A percentile compares a stretch with the other conserved stretches of the same genome.
Conservation (phyloP, 2,888 invertebrate genomes). For the Standfussiana lucernea region DNA sequence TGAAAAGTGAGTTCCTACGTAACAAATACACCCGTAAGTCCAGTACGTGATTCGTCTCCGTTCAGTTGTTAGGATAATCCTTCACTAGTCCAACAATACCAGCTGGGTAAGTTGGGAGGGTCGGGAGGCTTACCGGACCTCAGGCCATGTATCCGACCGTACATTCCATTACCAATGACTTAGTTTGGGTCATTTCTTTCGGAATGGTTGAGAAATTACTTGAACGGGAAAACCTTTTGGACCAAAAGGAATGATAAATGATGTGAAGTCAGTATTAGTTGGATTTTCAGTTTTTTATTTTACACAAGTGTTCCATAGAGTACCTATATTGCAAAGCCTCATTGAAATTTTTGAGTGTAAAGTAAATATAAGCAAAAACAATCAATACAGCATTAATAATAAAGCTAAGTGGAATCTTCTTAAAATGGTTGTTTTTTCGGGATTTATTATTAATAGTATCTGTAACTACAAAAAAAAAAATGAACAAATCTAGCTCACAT, state of each 20-base stretch:
- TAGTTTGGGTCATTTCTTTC: constrained; percentile 51
- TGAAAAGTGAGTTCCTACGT: neutral
- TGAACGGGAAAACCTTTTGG: constrained; percentile 13
- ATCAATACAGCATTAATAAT: neutral
- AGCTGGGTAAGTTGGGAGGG: constrained; percentile 10
- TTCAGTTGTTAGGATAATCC: constrained; percentile 52
- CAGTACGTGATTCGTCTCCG: constrained; percentile 25
- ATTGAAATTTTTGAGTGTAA: neutral
- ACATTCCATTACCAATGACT: constrained; percentile 53
- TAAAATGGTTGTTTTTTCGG: neutral
- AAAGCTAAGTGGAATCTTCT: neutral
- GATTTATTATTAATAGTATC: neutral
- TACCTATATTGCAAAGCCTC: neutral
- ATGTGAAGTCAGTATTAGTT: neutral
- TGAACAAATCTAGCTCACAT: neutral
- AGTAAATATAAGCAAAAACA: neutral
- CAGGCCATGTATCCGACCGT: constrained; percentile 13
- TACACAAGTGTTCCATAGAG: too few relatives aligned
- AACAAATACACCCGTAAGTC: constrained; percentile 7
- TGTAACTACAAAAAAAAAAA: neutral
- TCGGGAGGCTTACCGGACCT: constrained; percentile 32
- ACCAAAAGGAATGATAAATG: constrained; percentile 41
- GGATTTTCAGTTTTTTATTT: neutral
- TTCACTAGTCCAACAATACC: constrained; percentile 35
- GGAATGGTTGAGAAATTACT: constrained; percentile 48